Base-by-base conservation (phyloP, 2,888 invertebrate genomes). In the Andrena trimmerana region DNA sequence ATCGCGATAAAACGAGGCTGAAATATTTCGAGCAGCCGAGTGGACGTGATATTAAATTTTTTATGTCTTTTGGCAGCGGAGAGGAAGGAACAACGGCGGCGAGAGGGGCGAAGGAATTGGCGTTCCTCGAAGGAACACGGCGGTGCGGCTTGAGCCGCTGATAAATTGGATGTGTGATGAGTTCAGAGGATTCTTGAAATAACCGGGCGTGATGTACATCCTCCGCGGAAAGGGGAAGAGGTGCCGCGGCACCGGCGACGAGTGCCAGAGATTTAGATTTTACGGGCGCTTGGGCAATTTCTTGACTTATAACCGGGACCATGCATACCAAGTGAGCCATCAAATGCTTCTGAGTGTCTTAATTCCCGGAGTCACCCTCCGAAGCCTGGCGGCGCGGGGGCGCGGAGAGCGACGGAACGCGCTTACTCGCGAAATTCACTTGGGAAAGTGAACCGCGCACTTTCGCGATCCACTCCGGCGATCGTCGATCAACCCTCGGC, bases 141-240 rank as follows among this genome's bases (percentile, higher is more conserved):
- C 65, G 62, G 60, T 59, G 29, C 68, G 68, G 59, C 29, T 62
- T 42, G 62, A 91, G 86, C 84, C 89, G 81, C 84, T 92, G 92
- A 93, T 90, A 92, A 93, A 93, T 93, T 93, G 93, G 90, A 92
- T 81, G 91, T 90, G 90, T 89, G 91, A 93, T 90, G 91, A 93
- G 91, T 91, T 91, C 89, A 83, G 89, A 88, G 91, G 91, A 92
- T 92, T 90, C 87, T 84, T 86, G 89, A 90, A 92, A 93, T 91
- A 90, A 90, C 89, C 84, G 85, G 86, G 86, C 86, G 81, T 82
- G 86, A 86, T 88, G 83, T 85, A 89, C 86, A 69, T 71, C 81
- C 83, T 78, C 72, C 67, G 75, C 77, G 71, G 42, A 67, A 78
- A 78, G 74, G 81, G 50, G 69, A 57, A 81, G 71, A 71, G 65